Conservation (phyloP, 2,113 vertebrate genomes). For the Sarotherodon lohbergeri region DNA sequence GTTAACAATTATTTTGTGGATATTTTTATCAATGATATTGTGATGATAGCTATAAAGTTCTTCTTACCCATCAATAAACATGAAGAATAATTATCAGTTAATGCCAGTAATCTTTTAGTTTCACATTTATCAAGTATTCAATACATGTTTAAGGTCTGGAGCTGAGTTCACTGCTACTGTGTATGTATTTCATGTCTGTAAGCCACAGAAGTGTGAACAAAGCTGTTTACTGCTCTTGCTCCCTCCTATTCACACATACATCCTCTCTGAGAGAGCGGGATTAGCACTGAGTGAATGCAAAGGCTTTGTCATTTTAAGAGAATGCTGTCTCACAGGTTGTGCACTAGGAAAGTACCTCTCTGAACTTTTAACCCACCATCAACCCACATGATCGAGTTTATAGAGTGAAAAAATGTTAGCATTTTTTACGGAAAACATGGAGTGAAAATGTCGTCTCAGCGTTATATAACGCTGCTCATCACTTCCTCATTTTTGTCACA, state of each 20-base stretch:
- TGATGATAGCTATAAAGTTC: neutral
- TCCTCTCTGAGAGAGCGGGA: neutral
- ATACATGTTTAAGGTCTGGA: neutral
- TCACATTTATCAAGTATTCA: neutral
- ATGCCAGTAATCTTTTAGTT: neutral
- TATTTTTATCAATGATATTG: neutral
- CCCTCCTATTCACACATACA: neutral
- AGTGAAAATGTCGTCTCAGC: neutral
- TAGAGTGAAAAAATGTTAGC: neutral
- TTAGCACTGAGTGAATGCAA: neutral
- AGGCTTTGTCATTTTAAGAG: constrained; percentile 12
- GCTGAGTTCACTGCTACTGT: neutral
- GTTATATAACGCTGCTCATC: neutral
- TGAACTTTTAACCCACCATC: neutral
- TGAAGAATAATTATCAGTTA: neutral
- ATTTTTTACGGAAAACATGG: neutral
- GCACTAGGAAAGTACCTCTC: neutral
- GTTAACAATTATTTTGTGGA: neutral
- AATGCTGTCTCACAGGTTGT: constrained; percentile 43
- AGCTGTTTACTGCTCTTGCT: neutral
- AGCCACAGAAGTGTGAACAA: neutral
- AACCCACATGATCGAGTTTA: neutral
- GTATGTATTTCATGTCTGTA: neutral
- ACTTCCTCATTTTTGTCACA: neutral
- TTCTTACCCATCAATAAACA: neutral